Evolutionary conservation across 2,797 vertebrate genomes (phyloP).

Genomic region (Sebastiscus albofasciatus): DNA sequence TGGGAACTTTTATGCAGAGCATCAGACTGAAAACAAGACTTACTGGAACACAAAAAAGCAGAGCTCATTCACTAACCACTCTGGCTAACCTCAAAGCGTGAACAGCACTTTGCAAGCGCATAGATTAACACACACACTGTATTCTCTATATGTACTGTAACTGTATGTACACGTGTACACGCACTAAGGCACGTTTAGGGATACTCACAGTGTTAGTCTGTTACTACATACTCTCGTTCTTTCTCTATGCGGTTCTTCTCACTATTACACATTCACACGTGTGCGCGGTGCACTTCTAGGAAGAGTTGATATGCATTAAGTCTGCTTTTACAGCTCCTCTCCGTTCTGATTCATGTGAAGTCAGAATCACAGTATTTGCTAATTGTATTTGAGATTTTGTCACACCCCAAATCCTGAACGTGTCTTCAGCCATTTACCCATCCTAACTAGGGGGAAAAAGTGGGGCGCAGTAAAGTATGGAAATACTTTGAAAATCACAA

Average conservation of each 20-base stretch:
- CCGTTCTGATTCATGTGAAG: slow-evolving; percentile 20
- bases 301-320: slow-evolving; percentile 5
- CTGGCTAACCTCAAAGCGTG: slow-evolving; percentile 69
- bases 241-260: slow-evolving; percentile 2
- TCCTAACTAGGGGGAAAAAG: neutral
- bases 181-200: neutral
- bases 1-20: slow-evolving; percentile 18
- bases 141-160: neutral
- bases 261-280: neutral
- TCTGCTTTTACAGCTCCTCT: neutral
- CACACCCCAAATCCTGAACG: neutral
- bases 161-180: neutral
- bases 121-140: slow-evolving; percentile 18
- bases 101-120: slow-evolving; percentile 20
- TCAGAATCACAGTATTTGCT: neutral
- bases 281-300: slow-evolving; percentile 7
- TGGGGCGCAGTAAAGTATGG: no score
- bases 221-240: neutral
- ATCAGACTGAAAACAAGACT: slow-evolving; percentile 58
- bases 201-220: neutral
- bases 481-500: no score
- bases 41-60: slow-evolving; percentile 62
- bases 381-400: neutral
- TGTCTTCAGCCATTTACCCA: neutral
- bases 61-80: slow-evolving; percentile 64